Evolutionary conservation across 2,797 vertebrate genomes (phyloP), one percentile per base, ranked within the genome.

Genomic region (Semaprochilodus insignis): DNA sequence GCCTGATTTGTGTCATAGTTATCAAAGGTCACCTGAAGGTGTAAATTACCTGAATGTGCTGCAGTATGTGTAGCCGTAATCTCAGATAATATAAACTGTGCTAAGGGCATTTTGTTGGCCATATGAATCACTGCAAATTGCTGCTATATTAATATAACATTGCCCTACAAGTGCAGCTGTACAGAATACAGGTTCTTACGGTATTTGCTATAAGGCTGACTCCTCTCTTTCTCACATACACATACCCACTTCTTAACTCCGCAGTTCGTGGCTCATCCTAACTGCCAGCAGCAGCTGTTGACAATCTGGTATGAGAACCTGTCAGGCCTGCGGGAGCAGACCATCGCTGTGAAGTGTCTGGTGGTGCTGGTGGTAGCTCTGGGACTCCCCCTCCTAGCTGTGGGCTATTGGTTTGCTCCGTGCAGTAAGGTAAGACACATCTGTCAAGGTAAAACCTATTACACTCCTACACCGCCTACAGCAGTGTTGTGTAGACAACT

Each of bases 241-340:
- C 3, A 62, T 65, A 31, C 23, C 31, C 17, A 16, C 59, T n/a
- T 59, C 25, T 74, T 69, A 1, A 13, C n/a, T 75, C 25, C 78
- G 59, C 92, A 97, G 96, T 97, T 97, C 85, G 96, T 97, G 87
- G 96, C 96, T 71, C 96, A 97, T 88, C 96, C 96, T 80, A 97
- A 97, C 92, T 97, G 96, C 89, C 96, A 97, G 91, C 96, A 97
- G 79, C 96, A 97, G 89, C 92, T 97, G 31, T 87, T 97, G 92
- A 96, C 95, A 0, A 96, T 97, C 92, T 97, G 96, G 96, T 97
- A 97, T 62, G 96, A 97, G 93, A 96, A 97, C 70, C 94, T 97
- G 87, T 95, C 94, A 4, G 96, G 96, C 90, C 91, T 97, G 65
- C 91, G 96, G 87, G 96, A 97, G 88, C 96, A 97, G 93, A 88